phyloP scores from a whole-genome alignment of 2,797 vertebrate genomes.

The Sorex maritimensis region DNA sequence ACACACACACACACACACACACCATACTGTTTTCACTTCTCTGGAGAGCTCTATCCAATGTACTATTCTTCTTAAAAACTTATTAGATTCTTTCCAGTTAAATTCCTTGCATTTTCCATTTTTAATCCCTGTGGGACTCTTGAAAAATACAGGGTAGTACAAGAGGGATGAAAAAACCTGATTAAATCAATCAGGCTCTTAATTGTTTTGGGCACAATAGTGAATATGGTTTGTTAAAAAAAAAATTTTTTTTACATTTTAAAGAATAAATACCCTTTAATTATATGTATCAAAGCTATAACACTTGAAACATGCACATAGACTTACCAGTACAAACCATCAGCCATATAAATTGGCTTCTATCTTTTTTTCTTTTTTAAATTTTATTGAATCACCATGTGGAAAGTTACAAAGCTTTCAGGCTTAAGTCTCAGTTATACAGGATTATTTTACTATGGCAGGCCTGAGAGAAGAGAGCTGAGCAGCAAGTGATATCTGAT shows the following conservation, averaged over 20 bases:
- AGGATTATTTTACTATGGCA: background rate
- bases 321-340: background rate
- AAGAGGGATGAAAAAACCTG: background rate
- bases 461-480: background rate
- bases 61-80: background rate
- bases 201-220: background rate
- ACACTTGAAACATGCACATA: background rate
- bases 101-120: constrained; percentile 23
- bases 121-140: background rate
- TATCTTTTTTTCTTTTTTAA: too few species aligned
- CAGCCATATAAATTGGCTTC: background rate
- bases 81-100: constrained; percentile 42
- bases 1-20: background rate
- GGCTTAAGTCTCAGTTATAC: too few species aligned
- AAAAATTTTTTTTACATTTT: background rate
- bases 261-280: background rate
- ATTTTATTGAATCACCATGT: too few species aligned
- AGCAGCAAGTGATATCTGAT: background rate
- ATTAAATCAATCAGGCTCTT: background rate
- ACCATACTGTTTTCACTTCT: background rate
- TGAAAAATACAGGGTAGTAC: too few species aligned
- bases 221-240: background rate
- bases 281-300: background rate
- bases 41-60: background rate
- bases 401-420: too few species aligned